These are phyloP conservation scores for Sisor rabdophorus DNA, from an alignment of 2,113 vertebrate genomes.

Conservation along the genomic window DNA sequence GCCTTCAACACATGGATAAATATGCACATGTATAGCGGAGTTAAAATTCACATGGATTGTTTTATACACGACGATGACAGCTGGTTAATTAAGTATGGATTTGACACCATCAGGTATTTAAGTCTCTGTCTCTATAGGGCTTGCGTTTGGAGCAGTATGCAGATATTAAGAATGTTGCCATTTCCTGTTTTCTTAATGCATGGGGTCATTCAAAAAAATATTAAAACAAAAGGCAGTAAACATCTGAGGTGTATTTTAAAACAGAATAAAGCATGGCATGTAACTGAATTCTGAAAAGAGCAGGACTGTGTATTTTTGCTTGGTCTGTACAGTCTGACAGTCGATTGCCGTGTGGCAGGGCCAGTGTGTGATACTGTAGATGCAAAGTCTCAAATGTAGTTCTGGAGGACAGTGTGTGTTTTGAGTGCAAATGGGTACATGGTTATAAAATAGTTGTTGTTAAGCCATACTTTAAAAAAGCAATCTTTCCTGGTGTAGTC, in stretches of 20 bases:
- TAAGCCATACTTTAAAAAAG: not conserved
- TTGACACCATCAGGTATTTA: slow-evolving; percentile 46
- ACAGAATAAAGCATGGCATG: not conserved
- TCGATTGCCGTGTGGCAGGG: slow-evolving; percentile 9
- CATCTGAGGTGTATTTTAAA: not conserved
- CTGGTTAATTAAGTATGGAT: slow-evolving; percentile 30
- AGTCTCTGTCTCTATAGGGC: slow-evolving; percentile 25
- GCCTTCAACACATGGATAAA: not conserved
- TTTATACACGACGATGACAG: slow-evolving; percentile 16
- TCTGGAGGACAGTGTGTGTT: not conserved
- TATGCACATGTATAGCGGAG: slow-evolving; percentile 2
- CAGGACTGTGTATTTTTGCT: slow-evolving; percentile 1
- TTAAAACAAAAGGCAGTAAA: not conserved
- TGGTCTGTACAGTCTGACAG: not conserved
- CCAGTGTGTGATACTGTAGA: not conserved
- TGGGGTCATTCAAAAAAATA: no score
- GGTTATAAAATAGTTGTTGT: not conserved
- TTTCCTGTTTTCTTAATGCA: not conserved
- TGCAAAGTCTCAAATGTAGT: not conserved
- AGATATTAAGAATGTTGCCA: not conserved
- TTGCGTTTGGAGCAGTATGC: slow-evolving; percentile 24
- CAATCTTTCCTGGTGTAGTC: not conserved
- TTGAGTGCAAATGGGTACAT: not conserved
- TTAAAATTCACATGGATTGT: not conserved
- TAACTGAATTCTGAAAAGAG: not conserved